Conservation (phyloP, 2,113 vertebrate genomes). For the Brachirus orientalis region DNA sequence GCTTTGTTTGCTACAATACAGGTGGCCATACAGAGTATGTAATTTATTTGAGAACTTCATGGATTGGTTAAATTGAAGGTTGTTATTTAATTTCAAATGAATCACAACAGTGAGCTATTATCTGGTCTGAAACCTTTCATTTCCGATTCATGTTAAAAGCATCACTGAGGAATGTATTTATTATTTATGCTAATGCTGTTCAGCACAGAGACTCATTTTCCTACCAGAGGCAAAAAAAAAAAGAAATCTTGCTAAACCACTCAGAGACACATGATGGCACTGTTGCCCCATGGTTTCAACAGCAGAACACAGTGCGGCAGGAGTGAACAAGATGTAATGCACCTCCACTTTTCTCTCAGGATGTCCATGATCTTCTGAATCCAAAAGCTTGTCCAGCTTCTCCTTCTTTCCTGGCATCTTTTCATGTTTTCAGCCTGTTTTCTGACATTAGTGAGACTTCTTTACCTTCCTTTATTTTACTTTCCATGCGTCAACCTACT, state of each 20-base stretch:
- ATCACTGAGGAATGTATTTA: neutral
- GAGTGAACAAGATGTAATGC: slow-evolving; percentile 40
- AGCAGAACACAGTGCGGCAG: slow-evolving; percentile 25
- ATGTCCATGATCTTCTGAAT: slow-evolving; percentile 45
- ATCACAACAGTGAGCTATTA: too few species aligned
- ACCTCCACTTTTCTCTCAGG: neutral
- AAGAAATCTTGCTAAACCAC: neutral
- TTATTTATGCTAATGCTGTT: neutral
- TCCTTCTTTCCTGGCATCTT: neutral
- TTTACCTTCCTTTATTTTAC: slow-evolving; percentile 8
- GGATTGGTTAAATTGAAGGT: too few species aligned
- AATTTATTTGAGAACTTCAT: too few species aligned
- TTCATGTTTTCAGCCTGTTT: neutral
- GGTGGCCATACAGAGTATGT: too few species aligned
- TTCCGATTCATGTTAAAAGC: neutral
- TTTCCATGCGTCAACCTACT: neutral
- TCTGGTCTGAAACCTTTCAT: neutral
- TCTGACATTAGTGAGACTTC: slow-evolving; percentile 7
- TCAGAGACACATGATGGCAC: slow-evolving; percentile 49
- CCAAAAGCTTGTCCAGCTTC: neutral
- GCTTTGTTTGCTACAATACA: too few species aligned
- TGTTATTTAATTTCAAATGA: too few species aligned
- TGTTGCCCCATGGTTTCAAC: slow-evolving; percentile 27
- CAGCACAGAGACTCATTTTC: neutral
- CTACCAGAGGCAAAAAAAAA: neutral